Evolutionary conservation across 1,140 invertebrate species (phyloP), one percentile per base, ranked within the genome.

Genomic region (Drosophila hydei): DNA sequence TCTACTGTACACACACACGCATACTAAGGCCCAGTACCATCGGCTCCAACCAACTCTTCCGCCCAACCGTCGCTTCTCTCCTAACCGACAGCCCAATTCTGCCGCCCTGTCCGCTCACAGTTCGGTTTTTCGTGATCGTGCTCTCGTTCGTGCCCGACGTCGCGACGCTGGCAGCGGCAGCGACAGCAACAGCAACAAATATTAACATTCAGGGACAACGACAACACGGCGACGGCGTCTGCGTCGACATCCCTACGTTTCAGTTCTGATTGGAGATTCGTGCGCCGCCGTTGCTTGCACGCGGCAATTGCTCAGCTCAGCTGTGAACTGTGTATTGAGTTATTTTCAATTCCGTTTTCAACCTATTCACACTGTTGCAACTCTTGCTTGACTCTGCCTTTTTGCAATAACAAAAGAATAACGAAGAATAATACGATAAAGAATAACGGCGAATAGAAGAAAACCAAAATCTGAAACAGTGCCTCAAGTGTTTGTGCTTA

Each of bases 221-320:
- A 74, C 63, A 76, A 81, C 76, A 77, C 67, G 74, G 81, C 77
- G 64, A 77, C 75, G 70, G 83, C 78, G 83, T 78, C 75, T 70
- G 72, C 68, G 75, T 78, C 72, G 67, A 78, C 78, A 84, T 84
- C 79, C 79, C 79, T 84, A 77, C 75, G 79, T 79, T 88, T 88
- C 83, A 88, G 84, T 88, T 88, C 83, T 88, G 83, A 88, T 88
- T 88, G 83, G 83, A 88, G 83, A 65, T 88, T 88, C 84, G 84
- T 88, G 79, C 84, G 76, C 76, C 76, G 76, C 64, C 74, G 76
- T 79, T 79, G 69, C 52, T 73, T 73, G 69, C 61, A 76, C 76
- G 84, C 83, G 83, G 79, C 75, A 65, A 89, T 88, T 77, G 65
- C 47, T 75, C 83, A 81, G 75, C 78, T 83, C 58, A 76, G 77